Base-by-base conservation (phyloP, 2,888 invertebrate species). In the Andricus quercusramuli region DNA sequence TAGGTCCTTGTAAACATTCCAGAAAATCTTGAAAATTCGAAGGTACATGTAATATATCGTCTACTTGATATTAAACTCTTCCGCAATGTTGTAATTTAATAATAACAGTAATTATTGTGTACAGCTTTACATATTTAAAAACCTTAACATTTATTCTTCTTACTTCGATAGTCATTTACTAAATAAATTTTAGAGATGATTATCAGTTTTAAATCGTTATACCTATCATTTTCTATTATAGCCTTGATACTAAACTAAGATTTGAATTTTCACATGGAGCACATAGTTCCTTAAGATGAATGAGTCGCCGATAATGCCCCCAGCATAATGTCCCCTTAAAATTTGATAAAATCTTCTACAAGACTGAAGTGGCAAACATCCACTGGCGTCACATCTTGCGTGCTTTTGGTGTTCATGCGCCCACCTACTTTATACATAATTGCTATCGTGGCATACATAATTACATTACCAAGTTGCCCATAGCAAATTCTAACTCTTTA, bases 391-490 rank as follows among this genome's bases (percentile, higher is more conserved):
- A 56, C 56, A 74, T 74, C 32, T 74, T 25, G 74, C 74, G 74
- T 74, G 74, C 74, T 25, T 70, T 47, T 70, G 47, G 68, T 70
- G 68, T 70, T 70, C 29, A 29, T 22, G 47, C 20, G 47, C 74
- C n/a, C 74, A 74, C 51, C 32, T n/a, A 20, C 74, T 51, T 56
- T 70, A 51, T 56, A 56, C 74, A 74, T 74, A 74, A 74, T 74
- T 74, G 74, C 74, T 74, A 74, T 74, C 51, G 74, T 74, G 22
- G 74, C 37, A 56, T 74, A 74, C 56, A 74, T 74, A 74, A 74
- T 74, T 56, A 74, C 56, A 59, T 59, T 37, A 32, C 56, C 32
- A 74, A 74, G 74, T 56, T 37, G 56, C 74, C 74, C 56, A 56
- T 56, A 74, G 32, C 32, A 74, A 74, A 74, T 74, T 56, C 56